A percentile compares a stretch with the other conserved stretches of the same genome.
Conservation (phyloP, 1,140 invertebrate species). For the Bacillus rossius region DNA sequence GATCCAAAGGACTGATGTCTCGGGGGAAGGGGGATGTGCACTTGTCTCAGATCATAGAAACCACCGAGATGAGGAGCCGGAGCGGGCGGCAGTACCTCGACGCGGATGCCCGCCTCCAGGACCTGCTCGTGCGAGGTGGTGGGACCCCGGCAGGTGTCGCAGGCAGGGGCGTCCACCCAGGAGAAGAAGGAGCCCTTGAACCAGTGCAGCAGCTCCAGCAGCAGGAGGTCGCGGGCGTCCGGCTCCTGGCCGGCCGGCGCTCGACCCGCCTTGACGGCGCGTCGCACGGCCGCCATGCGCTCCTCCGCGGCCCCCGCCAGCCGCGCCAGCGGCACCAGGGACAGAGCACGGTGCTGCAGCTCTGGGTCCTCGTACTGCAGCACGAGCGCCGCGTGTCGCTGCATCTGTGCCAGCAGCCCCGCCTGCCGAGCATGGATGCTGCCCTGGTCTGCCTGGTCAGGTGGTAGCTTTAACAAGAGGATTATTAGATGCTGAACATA, state of each 20-base stretch:
- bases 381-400: conserved; percentile 49
- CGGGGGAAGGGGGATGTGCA: too few species aligned
- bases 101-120: not conserved
- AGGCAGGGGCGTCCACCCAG: conserved; percentile 81
- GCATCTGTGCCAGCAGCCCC: conserved; percentile 48
- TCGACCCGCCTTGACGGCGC: conserved; percentile 44
- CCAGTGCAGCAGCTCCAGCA: conserved; percentile 80
- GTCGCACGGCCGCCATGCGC: conserved; percentile 55
- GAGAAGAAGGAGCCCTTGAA: conserved; percentile 89
- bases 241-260: conserved; percentile 44
- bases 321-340: conserved; percentile 52
- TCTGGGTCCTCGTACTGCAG: conserved; percentile 57
- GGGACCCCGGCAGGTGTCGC: conserved; percentile 54
- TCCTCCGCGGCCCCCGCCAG: conserved; percentile 55
- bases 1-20: too few species aligned
- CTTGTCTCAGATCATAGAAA: too few species aligned
- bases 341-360: conserved; percentile 49
- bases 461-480: too few species aligned
- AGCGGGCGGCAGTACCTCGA: too few species aligned
- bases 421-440: too few species aligned
- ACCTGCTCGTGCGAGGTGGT: conserved; percentile 30
- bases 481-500: too few species aligned
- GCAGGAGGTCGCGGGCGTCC: conserved; percentile 62
- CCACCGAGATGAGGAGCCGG: too few species aligned
- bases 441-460: too few species aligned